Evolutionary conservation across 2,797 vertebrate species (phyloP).

Genomic region (Enteromius argenteus): DNA sequence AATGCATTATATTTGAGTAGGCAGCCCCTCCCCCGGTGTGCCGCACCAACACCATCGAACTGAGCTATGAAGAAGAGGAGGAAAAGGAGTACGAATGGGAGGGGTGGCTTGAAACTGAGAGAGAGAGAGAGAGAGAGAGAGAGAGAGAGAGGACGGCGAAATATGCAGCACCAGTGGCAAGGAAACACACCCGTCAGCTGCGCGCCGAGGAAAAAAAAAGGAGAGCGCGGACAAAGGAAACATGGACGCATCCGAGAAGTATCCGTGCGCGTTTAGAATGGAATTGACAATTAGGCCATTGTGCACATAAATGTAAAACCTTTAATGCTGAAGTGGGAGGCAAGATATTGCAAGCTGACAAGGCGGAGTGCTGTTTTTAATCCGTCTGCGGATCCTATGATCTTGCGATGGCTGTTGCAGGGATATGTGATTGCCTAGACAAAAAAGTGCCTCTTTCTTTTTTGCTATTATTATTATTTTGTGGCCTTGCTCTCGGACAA

Average conservation of each 20-base stretch:
- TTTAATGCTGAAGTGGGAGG: constrained; percentile 83
- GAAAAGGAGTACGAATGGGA: constrained; percentile 52
- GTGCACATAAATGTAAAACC: constrained; percentile 71
- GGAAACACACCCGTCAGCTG: constrained; percentile 85
- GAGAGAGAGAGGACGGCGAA: constrained; percentile 69
- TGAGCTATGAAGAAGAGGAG: constrained; percentile 36
- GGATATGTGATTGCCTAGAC: constrained; percentile 78
- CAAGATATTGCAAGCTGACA: constrained; percentile 80
- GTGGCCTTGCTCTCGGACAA: constrained; percentile 85
- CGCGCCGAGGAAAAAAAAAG: constrained; percentile 73
- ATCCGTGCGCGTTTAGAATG: constrained; percentile 66
- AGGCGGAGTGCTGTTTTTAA: constrained; percentile 82
- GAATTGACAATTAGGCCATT: constrained; percentile 71
- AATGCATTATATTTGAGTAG: constrained; percentile 31
- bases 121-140: constrained; percentile 61
- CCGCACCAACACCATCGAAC: constrained; percentile 37
- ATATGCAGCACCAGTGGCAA: constrained; percentile 70
- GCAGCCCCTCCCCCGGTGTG: constrained; percentile 27
- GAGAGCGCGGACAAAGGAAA: constrained; percentile 81
- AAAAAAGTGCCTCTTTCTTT: constrained; percentile 81
- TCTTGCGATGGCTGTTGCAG: constrained; percentile 83
- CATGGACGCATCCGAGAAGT: constrained; percentile 78
- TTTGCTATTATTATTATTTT: constrained; percentile 78
- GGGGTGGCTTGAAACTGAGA: constrained; percentile 60
- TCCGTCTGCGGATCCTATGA: constrained; percentile 80